Conservation (phyloP, 2,888 invertebrate genomes). For the Nematopogon swammerdamellus region DNA sequence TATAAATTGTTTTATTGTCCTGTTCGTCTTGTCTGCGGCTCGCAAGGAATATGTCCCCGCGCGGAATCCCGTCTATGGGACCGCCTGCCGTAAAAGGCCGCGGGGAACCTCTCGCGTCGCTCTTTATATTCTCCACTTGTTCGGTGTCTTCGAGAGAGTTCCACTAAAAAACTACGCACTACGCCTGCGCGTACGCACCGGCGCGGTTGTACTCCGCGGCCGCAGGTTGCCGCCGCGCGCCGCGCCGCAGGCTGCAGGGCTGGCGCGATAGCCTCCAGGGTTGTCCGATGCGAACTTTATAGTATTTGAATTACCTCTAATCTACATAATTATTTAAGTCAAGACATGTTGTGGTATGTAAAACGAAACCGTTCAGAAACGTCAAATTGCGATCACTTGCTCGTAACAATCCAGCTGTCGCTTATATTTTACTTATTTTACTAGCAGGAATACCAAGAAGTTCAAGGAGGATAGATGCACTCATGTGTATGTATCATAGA, state of each 20-base stretch:
- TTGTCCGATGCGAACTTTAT: background rate
- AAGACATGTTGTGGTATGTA: no score
- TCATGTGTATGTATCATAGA: no score
- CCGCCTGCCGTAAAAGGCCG: background rate
- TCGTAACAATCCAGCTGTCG: no score
- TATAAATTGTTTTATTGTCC: conserved; percentile 43
- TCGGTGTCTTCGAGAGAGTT: conserved; percentile 1
- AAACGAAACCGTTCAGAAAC: no score
- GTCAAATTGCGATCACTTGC: no score
- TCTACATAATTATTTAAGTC: no score
- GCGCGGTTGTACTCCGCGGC: background rate
- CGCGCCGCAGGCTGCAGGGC: conserved; percentile 1
- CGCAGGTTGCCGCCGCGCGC: background rate
- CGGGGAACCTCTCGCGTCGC: background rate
- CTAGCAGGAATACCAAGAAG: no score
- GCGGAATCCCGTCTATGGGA: conserved; percentile 26
- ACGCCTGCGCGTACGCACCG: conserved; percentile 2
- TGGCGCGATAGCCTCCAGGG: background rate
- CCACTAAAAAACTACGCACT: conserved; percentile 7
- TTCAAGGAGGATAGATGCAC: no score
- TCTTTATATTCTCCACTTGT: conserved; percentile 3
- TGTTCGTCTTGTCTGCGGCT: background rate
- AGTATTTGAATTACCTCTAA: no score
- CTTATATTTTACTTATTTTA: no score
- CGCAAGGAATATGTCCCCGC: conserved; percentile 21